Percentiles rank a stretch among this genome's conserved stretches.
Evolutionary conservation across 2,888 invertebrate species (phyloP).

Genomic region (Thumatha senex): DNA sequence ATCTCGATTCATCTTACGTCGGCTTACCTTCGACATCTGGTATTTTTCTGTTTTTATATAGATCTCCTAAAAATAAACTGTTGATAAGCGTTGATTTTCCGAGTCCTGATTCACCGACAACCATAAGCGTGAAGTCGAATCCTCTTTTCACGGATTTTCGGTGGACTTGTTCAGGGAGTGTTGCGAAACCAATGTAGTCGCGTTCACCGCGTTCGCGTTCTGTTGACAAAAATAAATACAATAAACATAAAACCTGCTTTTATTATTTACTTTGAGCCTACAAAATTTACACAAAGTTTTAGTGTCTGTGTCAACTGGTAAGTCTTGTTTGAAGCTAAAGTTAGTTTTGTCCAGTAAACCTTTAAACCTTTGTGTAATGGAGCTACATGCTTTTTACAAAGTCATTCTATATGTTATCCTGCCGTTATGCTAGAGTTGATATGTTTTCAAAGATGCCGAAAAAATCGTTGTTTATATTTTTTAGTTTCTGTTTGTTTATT

Average conservation of each 20-base stretch:
- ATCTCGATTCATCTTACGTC: too few relatives aligned
- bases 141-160: slow-evolving; percentile 98
- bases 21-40: slow-evolving; percentile 87
- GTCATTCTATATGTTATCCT: too few relatives aligned
- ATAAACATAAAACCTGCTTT: background rate
- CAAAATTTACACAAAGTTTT: too few relatives aligned
- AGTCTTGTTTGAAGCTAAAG: too few relatives aligned
- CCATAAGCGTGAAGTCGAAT: slow-evolving; percentile 98
- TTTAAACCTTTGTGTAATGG: too few relatives aligned
- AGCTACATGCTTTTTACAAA: too few relatives aligned
- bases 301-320: too few relatives aligned
- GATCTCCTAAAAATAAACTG: slow-evolving; percentile 95
- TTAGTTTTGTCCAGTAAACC: too few relatives aligned
- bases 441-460: too few relatives aligned
- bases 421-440: too few relatives aligned
- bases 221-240: slow-evolving; percentile 39
- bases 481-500: too few relatives aligned
- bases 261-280: background rate
- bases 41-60: slow-evolving; percentile 93
- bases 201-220: slow-evolving; percentile 85
- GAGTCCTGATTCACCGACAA: slow-evolving; percentile 96
- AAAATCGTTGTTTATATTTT: too few relatives aligned
- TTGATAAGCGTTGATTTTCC: slow-evolving; percentile 98
- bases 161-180: slow-evolving; percentile 97
- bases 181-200: slow-evolving; percentile 97